A percentile compares a stretch with the other conserved stretches of the same genome.
These are phyloP conservation scores for Leuciscus idus DNA, from an alignment of 2,113 vertebrate genomes.

Conservation along the genomic window DNA sequence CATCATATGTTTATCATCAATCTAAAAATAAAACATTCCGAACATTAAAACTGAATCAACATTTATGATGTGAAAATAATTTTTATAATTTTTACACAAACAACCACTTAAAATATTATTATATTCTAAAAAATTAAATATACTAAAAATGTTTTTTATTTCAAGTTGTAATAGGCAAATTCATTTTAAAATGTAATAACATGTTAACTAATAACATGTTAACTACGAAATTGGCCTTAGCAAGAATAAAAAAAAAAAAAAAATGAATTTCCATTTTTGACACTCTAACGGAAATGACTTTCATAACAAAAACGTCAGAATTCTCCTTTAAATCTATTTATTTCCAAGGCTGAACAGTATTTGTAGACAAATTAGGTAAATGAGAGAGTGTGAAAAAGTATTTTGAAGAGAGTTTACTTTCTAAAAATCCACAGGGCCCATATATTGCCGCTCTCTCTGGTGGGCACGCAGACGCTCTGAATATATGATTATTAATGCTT, in stretches of 20 bases:
- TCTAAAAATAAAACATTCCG: too few species aligned
- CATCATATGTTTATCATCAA: not conserved
- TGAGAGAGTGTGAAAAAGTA: not conserved
- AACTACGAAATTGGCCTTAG: not conserved
- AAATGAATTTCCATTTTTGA: not conserved
- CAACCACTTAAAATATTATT: too few species aligned
- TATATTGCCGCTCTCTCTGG: not conserved
- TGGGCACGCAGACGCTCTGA: not conserved
- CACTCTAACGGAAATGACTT: not conserved
- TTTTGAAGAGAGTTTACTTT: not conserved
- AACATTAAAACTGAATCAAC: too few species aligned
- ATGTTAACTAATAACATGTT: too few species aligned
- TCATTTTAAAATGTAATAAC: too few species aligned
- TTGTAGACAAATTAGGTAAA: not conserved
- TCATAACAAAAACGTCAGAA: not conserved
- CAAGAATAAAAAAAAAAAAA: not conserved
- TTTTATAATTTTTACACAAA: too few species aligned
- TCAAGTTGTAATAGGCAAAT: too few species aligned
- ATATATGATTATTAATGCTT: constrained; percentile 15
- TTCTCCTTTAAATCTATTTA: not conserved
- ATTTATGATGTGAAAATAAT: too few species aligned
- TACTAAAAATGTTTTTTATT: too few species aligned
- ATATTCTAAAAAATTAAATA: too few species aligned
- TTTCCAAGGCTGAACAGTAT: not conserved
- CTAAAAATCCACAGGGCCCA: not conserved